Percentiles rank a stretch among this genome's conserved stretches.
These are phyloP conservation scores for Drosophila sucinea DNA, from an alignment of 1,140 invertebrate genomes.

Conservation along the genomic window DNA sequence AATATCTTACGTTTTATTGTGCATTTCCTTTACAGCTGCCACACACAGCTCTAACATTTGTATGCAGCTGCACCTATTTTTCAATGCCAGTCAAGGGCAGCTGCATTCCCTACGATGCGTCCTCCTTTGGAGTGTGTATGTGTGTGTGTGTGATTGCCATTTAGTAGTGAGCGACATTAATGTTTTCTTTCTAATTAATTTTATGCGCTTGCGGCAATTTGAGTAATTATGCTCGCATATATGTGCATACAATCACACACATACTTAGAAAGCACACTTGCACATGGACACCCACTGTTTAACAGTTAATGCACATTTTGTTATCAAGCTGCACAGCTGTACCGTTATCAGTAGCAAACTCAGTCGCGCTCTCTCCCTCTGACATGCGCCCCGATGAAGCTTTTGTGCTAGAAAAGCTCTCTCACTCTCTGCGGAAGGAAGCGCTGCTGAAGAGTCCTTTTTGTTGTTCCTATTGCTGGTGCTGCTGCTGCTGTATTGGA, in stretches of 20 bases:
- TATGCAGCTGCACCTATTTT: constrained; percentile 43
- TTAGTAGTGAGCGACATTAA: constrained; percentile 49
- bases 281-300: constrained; percentile 4
- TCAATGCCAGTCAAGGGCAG: constrained; percentile 57
- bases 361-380: constrained; percentile 13
- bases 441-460: constrained; percentile 54
- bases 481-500: constrained; percentile 47
- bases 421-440: constrained; percentile 37
- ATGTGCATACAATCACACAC: neutral
- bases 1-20: constrained; percentile 16
- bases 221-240: constrained; percentile 47
- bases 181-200: constrained; percentile 65
- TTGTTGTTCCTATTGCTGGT: constrained; percentile 51
- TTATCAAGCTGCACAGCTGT: constrained; percentile 73
- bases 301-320: constrained; percentile 37
- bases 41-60: neutral
- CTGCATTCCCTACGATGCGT: constrained; percentile 28
- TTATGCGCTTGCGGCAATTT: constrained; percentile 66
- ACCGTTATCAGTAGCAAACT: constrained; percentile 65
- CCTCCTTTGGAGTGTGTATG: neutral
- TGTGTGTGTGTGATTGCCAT: constrained; percentile 48
- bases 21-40: constrained; percentile 35
- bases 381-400: constrained; percentile 51
- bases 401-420: constrained; percentile 30
- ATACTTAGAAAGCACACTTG: neutral